A percentile compares a stretch with the other conserved stretches of the same genome.
Conservation (phyloP, 2,888 invertebrate genomes). For the Leptinotarsa rubiginosa region DNA sequence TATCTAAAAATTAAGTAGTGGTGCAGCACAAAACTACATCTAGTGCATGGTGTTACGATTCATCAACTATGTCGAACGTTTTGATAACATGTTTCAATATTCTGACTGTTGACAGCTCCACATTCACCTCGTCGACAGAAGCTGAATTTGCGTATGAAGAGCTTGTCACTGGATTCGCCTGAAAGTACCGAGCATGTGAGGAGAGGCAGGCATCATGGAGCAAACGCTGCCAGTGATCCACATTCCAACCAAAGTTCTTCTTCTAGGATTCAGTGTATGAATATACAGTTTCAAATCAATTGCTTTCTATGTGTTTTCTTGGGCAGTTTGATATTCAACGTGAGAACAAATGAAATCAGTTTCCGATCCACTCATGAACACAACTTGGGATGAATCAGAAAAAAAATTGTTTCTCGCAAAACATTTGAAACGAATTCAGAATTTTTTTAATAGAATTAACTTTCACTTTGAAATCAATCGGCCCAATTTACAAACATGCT, state of each 20-base stretch:
- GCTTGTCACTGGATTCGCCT: conserved; percentile 95
- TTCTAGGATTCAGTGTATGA: conserved; percentile 73
- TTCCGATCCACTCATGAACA: too few relatives aligned
- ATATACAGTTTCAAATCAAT: not conserved
- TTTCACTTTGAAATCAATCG: not conserved
- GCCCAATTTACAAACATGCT: not conserved
- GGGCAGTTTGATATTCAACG: not conserved
- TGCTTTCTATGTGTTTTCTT: not conserved
- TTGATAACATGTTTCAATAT: not conserved
- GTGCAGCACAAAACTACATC: conserved; percentile 32
- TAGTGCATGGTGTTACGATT: conserved; percentile 32
- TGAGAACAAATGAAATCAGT: too few relatives aligned
- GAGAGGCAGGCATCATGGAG: conserved; percentile 67
- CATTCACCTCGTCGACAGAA: conserved; percentile 96
- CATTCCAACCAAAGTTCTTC: conserved; percentile 71
- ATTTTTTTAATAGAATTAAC: too few relatives aligned
- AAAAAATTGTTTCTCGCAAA: too few relatives aligned
- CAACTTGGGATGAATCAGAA: too few relatives aligned
- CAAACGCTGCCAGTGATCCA: conserved; percentile 62
- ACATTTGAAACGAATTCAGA: too few relatives aligned
- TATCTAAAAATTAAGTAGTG: conserved; percentile 30
- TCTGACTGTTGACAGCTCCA: conserved; percentile 74
- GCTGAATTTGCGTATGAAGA: conserved; percentile 97
- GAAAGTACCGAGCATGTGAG: conserved; percentile 89
- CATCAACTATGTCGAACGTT: not conserved